These are phyloP conservation scores for Caenorhabditis japonica DNA, from an alignment of 2,888 invertebrate genomes.

Conservation along the genomic window DNA sequence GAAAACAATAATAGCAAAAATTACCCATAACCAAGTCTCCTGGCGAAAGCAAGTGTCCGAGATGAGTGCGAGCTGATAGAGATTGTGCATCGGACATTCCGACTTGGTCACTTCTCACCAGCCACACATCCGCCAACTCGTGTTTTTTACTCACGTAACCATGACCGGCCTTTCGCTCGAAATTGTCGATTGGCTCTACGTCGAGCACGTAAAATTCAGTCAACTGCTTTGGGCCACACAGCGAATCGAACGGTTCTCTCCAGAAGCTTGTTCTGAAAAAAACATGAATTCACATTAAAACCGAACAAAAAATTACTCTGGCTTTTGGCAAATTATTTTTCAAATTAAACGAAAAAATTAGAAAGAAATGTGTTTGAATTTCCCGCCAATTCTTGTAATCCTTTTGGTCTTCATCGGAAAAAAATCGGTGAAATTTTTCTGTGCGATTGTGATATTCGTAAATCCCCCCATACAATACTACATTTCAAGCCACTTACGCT, in stretches of 20 bases:
- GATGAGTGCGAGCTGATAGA: constrained; percentile 90
- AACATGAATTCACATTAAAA: background rate
- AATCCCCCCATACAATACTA: background rate
- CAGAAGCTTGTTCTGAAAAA: constrained; percentile 83
- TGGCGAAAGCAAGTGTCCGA: constrained; percentile 91
- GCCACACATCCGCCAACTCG: constrained; percentile 91
- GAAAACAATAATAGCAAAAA: background rate
- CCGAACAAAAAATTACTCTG: no score
- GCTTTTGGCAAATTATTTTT: no score
- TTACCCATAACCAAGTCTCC: constrained; percentile 91
- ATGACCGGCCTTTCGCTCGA: constrained; percentile 83
- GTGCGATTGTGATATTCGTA: no score
- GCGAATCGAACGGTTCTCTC: constrained; percentile 88
- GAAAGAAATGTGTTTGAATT: no score
- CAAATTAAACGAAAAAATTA: no score
- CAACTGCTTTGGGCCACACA: constrained; percentile 91
- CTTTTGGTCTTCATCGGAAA: no score
- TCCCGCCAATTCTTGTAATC: no score
- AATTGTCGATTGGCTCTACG: constrained; percentile 85
- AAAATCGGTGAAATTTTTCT: no score
- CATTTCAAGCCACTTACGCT: constrained; percentile 38
- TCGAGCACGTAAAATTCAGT: constrained; percentile 95
- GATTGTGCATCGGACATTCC: constrained; percentile 86
- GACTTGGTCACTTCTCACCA: constrained; percentile 85
- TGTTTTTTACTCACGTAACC: constrained; percentile 90